These are phyloP conservation scores for Ranitomeya imitator DNA, from an alignment of 2,113 vertebrate species.

Conservation along the genomic window DNA sequence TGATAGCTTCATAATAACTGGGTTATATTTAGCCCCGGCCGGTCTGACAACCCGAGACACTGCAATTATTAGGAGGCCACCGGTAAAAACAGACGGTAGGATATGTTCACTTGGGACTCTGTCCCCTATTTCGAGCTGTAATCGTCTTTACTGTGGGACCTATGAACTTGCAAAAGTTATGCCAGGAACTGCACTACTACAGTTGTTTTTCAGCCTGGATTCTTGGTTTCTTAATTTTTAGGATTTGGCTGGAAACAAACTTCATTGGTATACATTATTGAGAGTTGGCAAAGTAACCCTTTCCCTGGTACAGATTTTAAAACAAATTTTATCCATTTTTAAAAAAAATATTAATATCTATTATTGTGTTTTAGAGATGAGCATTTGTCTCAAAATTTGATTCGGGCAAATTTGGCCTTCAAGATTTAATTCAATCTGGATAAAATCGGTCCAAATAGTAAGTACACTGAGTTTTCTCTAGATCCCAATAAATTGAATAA, in stretches of 20 bases:
- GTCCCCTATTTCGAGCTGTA: neutral
- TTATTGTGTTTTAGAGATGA: no score
- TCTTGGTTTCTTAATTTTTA: neutral
- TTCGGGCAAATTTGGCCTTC: no score
- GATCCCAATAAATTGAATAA: no score
- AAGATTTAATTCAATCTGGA: no score
- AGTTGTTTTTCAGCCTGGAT: neutral
- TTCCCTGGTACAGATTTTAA: neutral
- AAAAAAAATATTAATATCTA: no score
- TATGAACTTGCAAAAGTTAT: neutral
- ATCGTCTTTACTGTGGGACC: neutral
- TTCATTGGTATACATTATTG: neutral
- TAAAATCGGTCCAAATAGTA: no score
- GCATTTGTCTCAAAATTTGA: no score
- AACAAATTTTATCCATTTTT: no score
- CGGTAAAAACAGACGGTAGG: neutral
- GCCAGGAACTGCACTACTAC: neutral
- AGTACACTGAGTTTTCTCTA: no score
- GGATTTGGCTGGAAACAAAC: neutral
- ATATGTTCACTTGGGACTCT: slow-evolving; percentile 4
- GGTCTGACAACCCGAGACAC: neutral
- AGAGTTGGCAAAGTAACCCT: neutral
- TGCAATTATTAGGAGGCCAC: neutral
- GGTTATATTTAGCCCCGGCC: slow-evolving; percentile 22
- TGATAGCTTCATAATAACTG: slow-evolving; percentile 40